phyloP scores from a whole-genome alignment of 2,888 invertebrate species.

The Dioctria rufipes region DNA sequence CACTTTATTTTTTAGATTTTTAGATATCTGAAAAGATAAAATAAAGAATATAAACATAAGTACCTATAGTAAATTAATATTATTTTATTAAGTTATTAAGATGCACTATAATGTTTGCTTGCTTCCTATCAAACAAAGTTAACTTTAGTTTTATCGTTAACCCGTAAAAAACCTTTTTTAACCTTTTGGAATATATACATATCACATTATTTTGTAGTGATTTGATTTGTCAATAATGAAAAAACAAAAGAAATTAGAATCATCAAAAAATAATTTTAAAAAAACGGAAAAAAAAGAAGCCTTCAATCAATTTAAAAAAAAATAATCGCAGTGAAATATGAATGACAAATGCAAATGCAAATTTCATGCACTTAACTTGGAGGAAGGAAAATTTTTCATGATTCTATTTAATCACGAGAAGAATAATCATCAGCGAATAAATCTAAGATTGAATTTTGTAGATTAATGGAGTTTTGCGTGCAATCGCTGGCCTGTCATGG shows the following conservation, averaged over 20 bases:
- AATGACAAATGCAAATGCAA: neutral
- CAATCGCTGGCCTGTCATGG: neutral
- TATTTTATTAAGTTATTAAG: neutral
- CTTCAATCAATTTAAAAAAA: neutral
- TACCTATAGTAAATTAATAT: neutral
- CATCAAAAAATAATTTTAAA: neutral
- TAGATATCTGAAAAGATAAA: neutral
- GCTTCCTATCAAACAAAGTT: no score
- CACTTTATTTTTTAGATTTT: neutral
- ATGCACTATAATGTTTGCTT: neutral
- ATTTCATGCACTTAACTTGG: neutral
- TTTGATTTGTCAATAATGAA: no score
- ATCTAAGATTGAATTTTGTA: neutral
- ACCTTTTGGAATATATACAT: no score
- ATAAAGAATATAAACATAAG: neutral
- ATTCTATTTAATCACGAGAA: neutral
- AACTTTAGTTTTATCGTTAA: no score
- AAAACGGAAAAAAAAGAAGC: neutral
- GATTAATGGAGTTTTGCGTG: conserved; percentile 14
- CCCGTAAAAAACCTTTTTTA: no score
- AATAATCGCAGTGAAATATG: neutral
- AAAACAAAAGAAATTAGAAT: no score
- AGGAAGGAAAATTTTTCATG: neutral
- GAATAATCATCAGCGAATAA: neutral
- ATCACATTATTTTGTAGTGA: neutral